A percentile compares a stretch with the other conserved stretches of the same genome.
These are phyloP conservation scores for Dolichopus griseipennis DNA, from an alignment of 2,888 invertebrate species.

Conservation along the genomic window DNA sequence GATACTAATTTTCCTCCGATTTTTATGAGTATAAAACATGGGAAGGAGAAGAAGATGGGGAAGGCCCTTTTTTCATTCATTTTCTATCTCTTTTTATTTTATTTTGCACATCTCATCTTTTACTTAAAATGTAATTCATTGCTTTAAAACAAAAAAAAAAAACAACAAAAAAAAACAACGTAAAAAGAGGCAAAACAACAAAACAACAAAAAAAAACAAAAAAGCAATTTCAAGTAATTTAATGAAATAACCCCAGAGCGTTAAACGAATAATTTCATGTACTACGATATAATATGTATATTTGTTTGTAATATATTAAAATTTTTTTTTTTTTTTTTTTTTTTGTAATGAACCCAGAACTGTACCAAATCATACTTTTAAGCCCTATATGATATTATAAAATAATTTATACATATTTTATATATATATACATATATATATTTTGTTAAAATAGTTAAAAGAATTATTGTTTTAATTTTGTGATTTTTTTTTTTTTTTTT, in stretches of 20 bases:
- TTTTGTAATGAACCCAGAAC: no score
- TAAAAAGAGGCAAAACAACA: background rate
- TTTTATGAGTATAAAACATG: no score
- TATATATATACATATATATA: no score
- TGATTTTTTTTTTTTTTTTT: no score
- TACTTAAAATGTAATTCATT: no score
- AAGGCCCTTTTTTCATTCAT: background rate
- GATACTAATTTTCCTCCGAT: background rate
- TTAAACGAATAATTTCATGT: constrained; percentile 10
- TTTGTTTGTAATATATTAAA: background rate
- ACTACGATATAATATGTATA: no score
- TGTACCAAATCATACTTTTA: no score
- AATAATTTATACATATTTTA: no score
- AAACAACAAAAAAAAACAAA: constrained; percentile 10
- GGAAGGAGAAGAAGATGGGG: no score
- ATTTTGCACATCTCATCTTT: background rate
- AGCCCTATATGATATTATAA: no score
- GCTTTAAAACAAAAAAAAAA: background rate
- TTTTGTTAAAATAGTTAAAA: no score
- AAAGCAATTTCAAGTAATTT: constrained; percentile 16
- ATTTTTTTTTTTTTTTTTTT: background rate
- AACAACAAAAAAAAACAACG: constrained; percentile 8
- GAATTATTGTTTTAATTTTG: no score
- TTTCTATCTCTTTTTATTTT: background rate
- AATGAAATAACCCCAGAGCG: constrained; percentile 16